Evolutionary conservation across 2,888 invertebrate genomes (phyloP), one percentile per base, ranked within the genome.

Genomic region (Pristionchus entomophagus): DNA sequence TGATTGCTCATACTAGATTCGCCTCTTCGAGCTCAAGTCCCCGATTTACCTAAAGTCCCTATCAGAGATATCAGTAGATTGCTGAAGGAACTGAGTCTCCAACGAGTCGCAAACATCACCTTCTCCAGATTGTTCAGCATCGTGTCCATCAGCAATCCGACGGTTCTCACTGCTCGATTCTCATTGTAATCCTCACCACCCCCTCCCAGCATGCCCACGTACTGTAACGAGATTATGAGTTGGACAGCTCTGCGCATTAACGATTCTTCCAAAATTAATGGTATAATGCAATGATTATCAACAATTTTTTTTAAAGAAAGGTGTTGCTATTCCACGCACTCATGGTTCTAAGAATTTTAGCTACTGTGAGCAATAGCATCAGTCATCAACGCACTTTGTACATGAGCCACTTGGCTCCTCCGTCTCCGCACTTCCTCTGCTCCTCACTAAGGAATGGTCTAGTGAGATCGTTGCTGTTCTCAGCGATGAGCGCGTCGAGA

Each of bases 381-480:
- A n/a, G n/a, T n/a, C n/a, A n/a, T n/a, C n/a, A n/a, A n/a, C 22
- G 6, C 29, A 80, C 78, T 35, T 80, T 80, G 78, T 80, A 80
- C 78, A 80, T 80, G 14, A 80, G 17, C 78, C 78, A 80, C 41
- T 80, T 49, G 0, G 78, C 78, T 51, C 78, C 78, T 32, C 51
- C 35, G 29, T 80, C 51, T 32, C 22, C 78, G 35, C 78, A 80
- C 51, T 17, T 29, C n/a, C 78, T 51, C 32, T 80, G 51, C 22
- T 80, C 32, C 29, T 49, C 49, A 51, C 51, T 51, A 26, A 80
- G 51, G 17, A 22, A 22, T 1, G 73, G 73, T 4, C 51, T n/a
- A 6, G 51, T 80, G 51, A 32, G 49, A 12, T 49, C 49, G 35
- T 80, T 80, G 78, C 51, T 51, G 78, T 80, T 80, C 51, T 80